Evolutionary conservation across 1,140 invertebrate species (phyloP), one percentile per base, ranked within the genome.

Genomic region (Apis florea): DNA sequence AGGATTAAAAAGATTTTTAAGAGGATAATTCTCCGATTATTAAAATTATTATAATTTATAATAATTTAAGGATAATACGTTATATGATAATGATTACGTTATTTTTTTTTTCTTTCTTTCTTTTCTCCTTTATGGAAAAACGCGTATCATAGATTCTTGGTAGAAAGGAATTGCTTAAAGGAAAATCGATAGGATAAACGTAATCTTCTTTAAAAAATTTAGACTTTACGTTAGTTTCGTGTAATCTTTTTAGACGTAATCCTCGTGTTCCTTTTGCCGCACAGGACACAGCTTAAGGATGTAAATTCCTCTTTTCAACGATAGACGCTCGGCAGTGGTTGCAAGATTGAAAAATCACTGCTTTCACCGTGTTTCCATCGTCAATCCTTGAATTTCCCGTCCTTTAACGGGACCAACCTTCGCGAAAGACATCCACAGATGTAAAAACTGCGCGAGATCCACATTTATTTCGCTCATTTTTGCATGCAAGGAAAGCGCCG

Each of bases 261-360:
- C 70, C 54, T 11, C 54, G 70, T 73, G 54, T 73, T 21, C 56
- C 31, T 59, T 73, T 59, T 73, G 56, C 70, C 31, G 12, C 24
- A 40, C 31, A 21, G 31, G 58, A 47, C 70, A 24, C 70, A 47
- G 70, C 31, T 73, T 73, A 73, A 51, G 49, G 68, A 53, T 70
- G 56, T 61, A 59, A 59, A 61, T 73, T 73, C 56, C 56, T 47
- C 40, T 73, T 73, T 73, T 73, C 58, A 73, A 21, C n/a, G 54
- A 24, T 24, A 61, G 31, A 73, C 70, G 54, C 54, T 56, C 15
- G 21, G 4, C 56, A 24, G 68, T 53, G 49, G 70, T 47, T 58
- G 40, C 4, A 47, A 73, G 40, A 58, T 73, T 73, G 70, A 73
- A 47, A 73, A 73, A 73, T 73, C 70, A 72, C 70, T 72, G 19